Conservation (phyloP, 2,113 vertebrate species). For the Tricholaema leucomelas region DNA sequence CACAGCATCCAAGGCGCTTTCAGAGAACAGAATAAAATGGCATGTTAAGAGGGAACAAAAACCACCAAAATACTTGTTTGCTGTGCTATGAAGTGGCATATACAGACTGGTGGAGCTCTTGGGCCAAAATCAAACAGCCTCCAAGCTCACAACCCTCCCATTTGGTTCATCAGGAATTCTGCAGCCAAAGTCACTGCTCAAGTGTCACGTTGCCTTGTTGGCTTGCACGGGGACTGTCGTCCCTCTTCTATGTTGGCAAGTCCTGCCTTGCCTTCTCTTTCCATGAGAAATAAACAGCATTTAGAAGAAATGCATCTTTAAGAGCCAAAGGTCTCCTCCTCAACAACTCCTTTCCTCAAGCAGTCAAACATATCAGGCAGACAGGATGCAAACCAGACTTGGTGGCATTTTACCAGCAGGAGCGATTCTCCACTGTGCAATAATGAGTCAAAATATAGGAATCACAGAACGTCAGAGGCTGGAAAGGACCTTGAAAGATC, state of each 20-base stretch:
- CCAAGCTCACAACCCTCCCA: not conserved
- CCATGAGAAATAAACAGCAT: not conserved
- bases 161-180: not conserved
- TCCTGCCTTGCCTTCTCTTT: not conserved
- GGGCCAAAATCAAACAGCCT: not conserved
- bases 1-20: not conserved
- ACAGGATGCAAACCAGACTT: not conserved
- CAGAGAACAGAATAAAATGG: not conserved
- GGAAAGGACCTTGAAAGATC: too few species aligned
- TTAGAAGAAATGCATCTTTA: not conserved
- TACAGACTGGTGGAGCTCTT: not conserved
- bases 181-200: fast-evolving
- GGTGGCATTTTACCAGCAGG: not conserved
- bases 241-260: not conserved
- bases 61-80: not conserved
- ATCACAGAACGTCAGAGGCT: too few species aligned
- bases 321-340: not conserved
- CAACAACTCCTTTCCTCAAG: not conserved
- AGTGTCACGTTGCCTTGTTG: not conserved
- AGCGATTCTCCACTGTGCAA: not conserved
- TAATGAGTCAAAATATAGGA: not conserved
- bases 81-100: not conserved
- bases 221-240: fast-evolving
- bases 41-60: fast-evolving
- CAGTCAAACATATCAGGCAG: not conserved